These are phyloP conservation scores for Protobothrops flavoviridis DNA, from an alignment of 2,113 vertebrate genomes.

Conservation along the genomic window DNA sequence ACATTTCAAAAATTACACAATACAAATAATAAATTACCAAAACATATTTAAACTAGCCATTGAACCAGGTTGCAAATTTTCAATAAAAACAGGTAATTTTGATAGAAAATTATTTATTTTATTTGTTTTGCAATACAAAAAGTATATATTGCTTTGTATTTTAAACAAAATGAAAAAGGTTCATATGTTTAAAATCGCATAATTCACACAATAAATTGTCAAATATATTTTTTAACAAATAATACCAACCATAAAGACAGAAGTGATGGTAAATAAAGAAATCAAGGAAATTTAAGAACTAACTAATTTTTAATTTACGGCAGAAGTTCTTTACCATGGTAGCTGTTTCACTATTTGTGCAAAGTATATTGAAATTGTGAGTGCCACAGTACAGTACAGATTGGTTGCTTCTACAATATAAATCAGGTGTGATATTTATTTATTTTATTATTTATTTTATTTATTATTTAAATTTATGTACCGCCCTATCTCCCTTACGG, in stretches of 20 bases:
- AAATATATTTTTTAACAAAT: background rate
- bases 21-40: background rate
- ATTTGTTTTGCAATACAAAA: background rate
- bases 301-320: background rate
- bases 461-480: too few relatives aligned
- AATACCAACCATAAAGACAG: background rate
- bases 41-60: background rate
- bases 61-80: background rate
- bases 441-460: too few relatives aligned
- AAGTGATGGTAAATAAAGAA: background rate
- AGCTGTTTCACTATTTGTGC: background rate
- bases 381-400: background rate
- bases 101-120: background rate
- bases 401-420: background rate
- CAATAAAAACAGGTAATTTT: background rate
- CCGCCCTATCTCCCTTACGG: too few relatives aligned
- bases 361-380: background rate
- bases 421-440: background rate
- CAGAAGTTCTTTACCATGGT: background rate
- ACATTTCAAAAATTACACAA: background rate
- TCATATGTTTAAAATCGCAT: background rate
- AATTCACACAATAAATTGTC: background rate
- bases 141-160: background rate
- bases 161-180: background rate
- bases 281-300: background rate